Conservation (phyloP, 2,797 vertebrate species). For the Sparus aurata region DNA sequence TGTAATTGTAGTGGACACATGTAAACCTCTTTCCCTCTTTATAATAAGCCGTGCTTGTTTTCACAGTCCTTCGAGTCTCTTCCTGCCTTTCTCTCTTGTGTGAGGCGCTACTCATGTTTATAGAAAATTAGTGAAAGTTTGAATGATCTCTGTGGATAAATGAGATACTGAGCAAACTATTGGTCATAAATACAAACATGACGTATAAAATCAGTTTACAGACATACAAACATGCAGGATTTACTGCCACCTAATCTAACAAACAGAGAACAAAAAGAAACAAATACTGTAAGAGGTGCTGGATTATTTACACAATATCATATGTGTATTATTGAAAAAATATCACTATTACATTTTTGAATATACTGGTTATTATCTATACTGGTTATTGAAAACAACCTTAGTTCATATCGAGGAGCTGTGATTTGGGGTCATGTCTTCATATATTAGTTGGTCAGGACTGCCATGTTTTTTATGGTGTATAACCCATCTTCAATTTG, state of each 20-base stretch:
- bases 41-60: slow-evolving; percentile 4
- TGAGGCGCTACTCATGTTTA: neutral
- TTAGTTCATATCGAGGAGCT: too few relatives aligned
- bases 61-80: slow-evolving; percentile 1
- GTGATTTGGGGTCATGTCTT: too few relatives aligned
- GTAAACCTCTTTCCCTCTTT: neutral
- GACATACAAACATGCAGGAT: neutral
- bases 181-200: neutral
- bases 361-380: too few relatives aligned
- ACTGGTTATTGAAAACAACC: too few relatives aligned
- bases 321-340: too few relatives aligned
- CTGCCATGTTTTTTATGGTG: too few relatives aligned
- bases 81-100: neutral
- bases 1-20: slow-evolving; percentile 35
- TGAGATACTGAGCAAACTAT: neutral
- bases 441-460: too few relatives aligned
- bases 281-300: too few relatives aligned
- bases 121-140: slow-evolving; percentile 1
- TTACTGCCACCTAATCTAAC: neutral
- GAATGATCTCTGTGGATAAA: slow-evolving; percentile 11
- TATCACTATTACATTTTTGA: too few relatives aligned
- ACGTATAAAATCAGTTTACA: neutral
- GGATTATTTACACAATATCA: too few relatives aligned
- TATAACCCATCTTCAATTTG: too few relatives aligned
- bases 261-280: too few relatives aligned